Conservation (phyloP, 2,797 vertebrate species). For the Erethizon dorsatum region DNA sequence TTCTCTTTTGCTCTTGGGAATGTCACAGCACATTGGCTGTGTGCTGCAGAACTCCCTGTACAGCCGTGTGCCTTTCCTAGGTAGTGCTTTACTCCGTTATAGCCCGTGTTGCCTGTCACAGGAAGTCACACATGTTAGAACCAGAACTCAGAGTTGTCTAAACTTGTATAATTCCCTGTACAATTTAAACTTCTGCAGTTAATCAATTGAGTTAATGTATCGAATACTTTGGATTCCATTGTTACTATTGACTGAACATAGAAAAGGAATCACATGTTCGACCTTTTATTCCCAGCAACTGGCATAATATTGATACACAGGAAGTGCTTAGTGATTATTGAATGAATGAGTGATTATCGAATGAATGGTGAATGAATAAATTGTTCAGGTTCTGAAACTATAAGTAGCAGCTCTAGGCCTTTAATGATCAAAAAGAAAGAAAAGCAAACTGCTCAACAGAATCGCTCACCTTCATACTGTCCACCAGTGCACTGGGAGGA, state of each 20-base stretch:
- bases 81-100: not conserved
- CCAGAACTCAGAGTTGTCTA: not conserved
- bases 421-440: slow-evolving; percentile 14
- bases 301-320: not conserved
- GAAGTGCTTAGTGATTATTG: not conserved
- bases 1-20: not conserved
- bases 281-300: not conserved
- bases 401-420: not conserved
- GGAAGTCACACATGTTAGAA: not conserved
- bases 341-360: not conserved
- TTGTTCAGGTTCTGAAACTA: not conserved
- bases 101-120: not conserved
- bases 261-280: not conserved
- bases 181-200: not conserved
- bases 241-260: not conserved
- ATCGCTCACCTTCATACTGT: not conserved
- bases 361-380: not conserved
- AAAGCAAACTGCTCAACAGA: not conserved
- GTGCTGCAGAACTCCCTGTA: not conserved
- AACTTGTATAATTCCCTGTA: not conserved
- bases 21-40: not conserved
- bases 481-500: not conserved
- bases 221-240: not conserved
- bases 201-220: not conserved
- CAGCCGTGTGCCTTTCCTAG: not conserved